Percentiles rank a stretch among this genome's conserved stretches.
Conservation (phyloP, 2,113 vertebrate genomes). For the Vidua macroura region DNA sequence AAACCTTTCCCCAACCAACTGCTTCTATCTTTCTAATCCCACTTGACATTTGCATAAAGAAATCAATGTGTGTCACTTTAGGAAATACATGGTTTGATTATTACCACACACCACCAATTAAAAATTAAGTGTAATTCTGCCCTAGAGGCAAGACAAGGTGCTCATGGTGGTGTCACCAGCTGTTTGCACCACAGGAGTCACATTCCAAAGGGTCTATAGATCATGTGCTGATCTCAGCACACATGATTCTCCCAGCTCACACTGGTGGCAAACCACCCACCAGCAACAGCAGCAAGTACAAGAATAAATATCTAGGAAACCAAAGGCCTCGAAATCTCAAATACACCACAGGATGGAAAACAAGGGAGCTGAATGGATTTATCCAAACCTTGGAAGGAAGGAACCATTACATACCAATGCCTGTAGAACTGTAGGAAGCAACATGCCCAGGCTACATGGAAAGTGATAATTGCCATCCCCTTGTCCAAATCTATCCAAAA, state of each 20-base stretch:
- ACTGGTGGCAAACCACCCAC: neutral
- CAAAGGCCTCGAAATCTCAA: neutral
- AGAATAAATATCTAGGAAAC: neutral
- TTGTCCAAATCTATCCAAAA: neutral
- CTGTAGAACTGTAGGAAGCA: neutral
- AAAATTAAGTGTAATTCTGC: neutral
- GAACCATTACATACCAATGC: neutral
- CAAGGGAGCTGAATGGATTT: neutral
- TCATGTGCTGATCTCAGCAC: neutral
- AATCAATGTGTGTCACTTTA: neutral
- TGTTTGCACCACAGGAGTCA: accelerated
- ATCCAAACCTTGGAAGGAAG: neutral
- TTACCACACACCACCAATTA: neutral
- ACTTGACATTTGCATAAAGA: neutral
- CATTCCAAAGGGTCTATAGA: neutral
- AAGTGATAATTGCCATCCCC: neutral
- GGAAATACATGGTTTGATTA: neutral
- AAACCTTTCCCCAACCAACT: neutral
- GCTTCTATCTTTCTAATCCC: neutral
- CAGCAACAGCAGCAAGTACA: neutral
- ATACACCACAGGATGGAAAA: neutral
- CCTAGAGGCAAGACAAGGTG: neutral
- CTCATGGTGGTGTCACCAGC: neutral
- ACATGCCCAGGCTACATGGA: neutral
- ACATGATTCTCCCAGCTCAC: neutral